Conservation (phyloP, 2,888 invertebrate species). For the Alsophila aescularia region DNA sequence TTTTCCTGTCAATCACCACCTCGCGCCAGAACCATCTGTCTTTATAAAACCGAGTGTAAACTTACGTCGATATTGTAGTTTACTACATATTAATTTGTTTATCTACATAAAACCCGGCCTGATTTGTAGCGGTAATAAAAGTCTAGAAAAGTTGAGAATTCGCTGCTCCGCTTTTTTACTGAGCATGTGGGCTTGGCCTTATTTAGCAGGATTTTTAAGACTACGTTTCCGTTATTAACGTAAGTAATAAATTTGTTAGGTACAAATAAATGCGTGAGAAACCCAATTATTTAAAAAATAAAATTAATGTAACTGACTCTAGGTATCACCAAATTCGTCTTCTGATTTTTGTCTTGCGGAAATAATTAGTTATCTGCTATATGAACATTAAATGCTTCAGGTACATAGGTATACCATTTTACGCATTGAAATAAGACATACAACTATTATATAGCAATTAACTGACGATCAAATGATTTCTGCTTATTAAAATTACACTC, state of each 20-base stretch:
- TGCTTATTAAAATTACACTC: neutral
- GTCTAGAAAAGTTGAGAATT: constrained; percentile 38
- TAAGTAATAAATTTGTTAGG: neutral
- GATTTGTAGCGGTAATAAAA: constrained; percentile 71
- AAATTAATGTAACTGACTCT: too few species aligned
- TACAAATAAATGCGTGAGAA: too few species aligned
- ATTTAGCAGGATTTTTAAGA: constrained; percentile 10
- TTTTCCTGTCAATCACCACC: constrained; percentile 74
- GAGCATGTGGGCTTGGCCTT: constrained; percentile 20
- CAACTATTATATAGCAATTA: too few species aligned
- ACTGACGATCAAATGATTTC: too few species aligned
- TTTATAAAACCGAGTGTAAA: constrained; percentile 77
- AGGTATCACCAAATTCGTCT: too few species aligned
- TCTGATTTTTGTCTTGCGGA: too few species aligned
- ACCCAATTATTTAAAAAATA: too few species aligned
- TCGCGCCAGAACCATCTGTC: constrained; percentile 72
- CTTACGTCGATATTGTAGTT: constrained; percentile 69
- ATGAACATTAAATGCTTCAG: too few species aligned
- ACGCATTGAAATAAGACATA: too few species aligned
- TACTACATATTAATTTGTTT: constrained; percentile 76
- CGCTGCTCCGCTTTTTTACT: constrained; percentile 26
- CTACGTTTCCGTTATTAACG: too few species aligned
- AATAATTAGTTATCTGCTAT: too few species aligned
- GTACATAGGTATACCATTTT: too few species aligned
- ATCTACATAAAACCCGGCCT: constrained; percentile 58